These are phyloP conservation scores for Enteromius thamalakanensis DNA, from an alignment of 2,797 vertebrate genomes.

Conservation along the genomic window DNA sequence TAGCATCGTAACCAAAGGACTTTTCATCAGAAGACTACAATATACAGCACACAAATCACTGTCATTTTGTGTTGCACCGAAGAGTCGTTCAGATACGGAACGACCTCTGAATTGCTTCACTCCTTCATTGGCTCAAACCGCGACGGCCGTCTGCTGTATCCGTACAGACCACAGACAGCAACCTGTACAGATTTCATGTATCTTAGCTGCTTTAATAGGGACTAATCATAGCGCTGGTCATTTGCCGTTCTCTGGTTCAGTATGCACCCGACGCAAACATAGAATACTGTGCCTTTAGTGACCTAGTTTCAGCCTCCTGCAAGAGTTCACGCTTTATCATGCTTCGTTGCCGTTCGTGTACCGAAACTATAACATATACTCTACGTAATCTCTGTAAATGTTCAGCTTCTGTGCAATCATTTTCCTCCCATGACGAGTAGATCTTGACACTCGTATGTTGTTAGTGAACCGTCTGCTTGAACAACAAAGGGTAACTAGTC, in stretches of 20 bases:
- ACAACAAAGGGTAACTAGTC: slow-evolving; percentile 64
- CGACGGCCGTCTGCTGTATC: slow-evolving; percentile 6
- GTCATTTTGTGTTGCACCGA: not conserved
- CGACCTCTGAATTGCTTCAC: not conserved
- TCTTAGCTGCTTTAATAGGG: slow-evolving; percentile 37
- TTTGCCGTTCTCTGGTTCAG: slow-evolving; percentile 71
- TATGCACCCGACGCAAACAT: slow-evolving; percentile 80
- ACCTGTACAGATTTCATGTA: slow-evolving; percentile 43
- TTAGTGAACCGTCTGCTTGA: not conserved
- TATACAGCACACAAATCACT: not conserved
- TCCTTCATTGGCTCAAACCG: not conserved
- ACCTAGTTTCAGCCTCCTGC: slow-evolving; percentile 61
- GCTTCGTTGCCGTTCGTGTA: slow-evolving; percentile 71
- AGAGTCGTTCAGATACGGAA: not conserved
- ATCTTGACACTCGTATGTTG: not conserved
- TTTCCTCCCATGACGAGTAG: slow-evolving; percentile 12
- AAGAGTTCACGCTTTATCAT: slow-evolving; percentile 69
- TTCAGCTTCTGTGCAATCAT: slow-evolving; percentile 31
- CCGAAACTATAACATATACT: slow-evolving; percentile 30
- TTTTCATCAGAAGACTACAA: not conserved
- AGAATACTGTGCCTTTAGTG: slow-evolving; percentile 82
- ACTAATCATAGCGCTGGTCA: slow-evolving; percentile 23
- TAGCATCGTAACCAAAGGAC: not conserved
- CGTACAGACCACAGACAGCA: slow-evolving; percentile 11
- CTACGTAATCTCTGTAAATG: slow-evolving; percentile 23